phyloP scores from a whole-genome alignment of 1,140 invertebrate species.

The Tenebrio molitor region DNA sequence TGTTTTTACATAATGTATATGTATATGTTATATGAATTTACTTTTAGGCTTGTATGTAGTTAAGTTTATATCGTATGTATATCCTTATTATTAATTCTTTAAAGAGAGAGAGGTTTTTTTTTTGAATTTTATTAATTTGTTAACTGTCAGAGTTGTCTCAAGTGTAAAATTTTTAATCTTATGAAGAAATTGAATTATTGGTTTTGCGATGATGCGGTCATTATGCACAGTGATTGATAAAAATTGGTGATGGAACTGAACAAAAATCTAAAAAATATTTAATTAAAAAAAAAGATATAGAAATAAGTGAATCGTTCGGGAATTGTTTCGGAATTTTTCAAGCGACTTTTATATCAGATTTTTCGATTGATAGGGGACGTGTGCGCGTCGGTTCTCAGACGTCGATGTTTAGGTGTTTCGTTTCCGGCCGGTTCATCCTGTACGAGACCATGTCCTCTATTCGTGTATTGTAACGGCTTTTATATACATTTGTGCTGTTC shows the following conservation, averaged over 20 bases:
- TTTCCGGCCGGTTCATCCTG: neutral
- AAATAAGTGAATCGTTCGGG: slow-evolving; percentile 14
- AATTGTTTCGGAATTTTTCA: slow-evolving; percentile 29
- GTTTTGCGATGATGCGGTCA: slow-evolving; percentile 6
- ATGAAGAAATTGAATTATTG: slow-evolving; percentile 34
- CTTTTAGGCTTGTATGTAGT: slow-evolving; percentile 37
- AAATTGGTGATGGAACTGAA: slow-evolving; percentile 24
- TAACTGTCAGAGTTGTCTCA: slow-evolving; percentile 25
- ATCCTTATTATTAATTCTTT: slow-evolving; percentile 17
- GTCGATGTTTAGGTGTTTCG: slow-evolving; percentile 15
- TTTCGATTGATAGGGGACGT: slow-evolving; percentile 6
- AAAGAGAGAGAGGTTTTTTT: slow-evolving; percentile 26
- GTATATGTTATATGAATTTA: slow-evolving; percentile 19
- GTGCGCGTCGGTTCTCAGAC: neutral
- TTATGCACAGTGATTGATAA: slow-evolving; percentile 33
- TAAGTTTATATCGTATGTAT: slow-evolving; percentile 36
- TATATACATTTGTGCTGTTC: slow-evolving; percentile 45
- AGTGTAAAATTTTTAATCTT: slow-evolving; percentile 33
- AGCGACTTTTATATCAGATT: slow-evolving; percentile 12
- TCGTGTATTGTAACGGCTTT: slow-evolving; percentile 44
- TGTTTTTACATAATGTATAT: slow-evolving; percentile 42
- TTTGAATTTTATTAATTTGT: slow-evolving; percentile 45
- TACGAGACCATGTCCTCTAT: slow-evolving; percentile 41
- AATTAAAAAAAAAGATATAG: neutral
- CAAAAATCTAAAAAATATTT: slow-evolving; percentile 21